Evolutionary conservation across 2,888 invertebrate genomes (phyloP), one percentile per base, ranked within the genome.

Genomic region (Eupeodes latifasciatus): DNA sequence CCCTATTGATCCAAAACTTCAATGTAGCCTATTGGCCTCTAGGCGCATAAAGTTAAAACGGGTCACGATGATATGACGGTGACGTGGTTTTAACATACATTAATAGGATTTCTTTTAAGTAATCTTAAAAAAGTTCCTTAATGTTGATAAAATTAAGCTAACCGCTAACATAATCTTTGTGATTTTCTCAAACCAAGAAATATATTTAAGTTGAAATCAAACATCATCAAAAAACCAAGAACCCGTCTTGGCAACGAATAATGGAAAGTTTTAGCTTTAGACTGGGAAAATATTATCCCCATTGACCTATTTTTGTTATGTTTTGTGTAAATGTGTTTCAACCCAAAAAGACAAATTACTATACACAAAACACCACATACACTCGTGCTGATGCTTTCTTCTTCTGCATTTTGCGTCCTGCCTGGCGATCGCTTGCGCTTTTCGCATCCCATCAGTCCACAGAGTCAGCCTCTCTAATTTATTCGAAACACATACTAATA

Each of bases 401-500:
- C 74, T 74, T 62, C 55, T 59, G 49, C 47, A 11, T 61, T 55
- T 27, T 27, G 27, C 27, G 27, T 27, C 27, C 27, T 27, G 27
- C 27, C 27, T 27, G 27, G 3, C 5, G 11, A 10, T 10, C 19
- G 16, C 14, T 7, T 16, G 5, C 19, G 19, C n/a, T 44, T 27
- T 27, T 11, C 19, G 16, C 40, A 11, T 64, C 44, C 12, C 19
- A 12, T 7, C 19, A 34, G 10, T 44, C 59, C 64, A 81, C 16
- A 7, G 7, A 71, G 55, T 55, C 71, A 79, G 69, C 79, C 79
- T 79, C 64, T 75, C 76, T 80, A 77, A 85, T 85, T 82, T 78
- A 82, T 62, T 55, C 86, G 71, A 66, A 75, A 40, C 75, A 74
- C 83, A 86, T 75, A 78, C 78, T 77, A 82, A 86, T 82, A 81